These are phyloP conservation scores for Urocyon cinereoargenteus DNA, from an alignment of 2,797 vertebrate genomes.

Conservation along the genomic window DNA sequence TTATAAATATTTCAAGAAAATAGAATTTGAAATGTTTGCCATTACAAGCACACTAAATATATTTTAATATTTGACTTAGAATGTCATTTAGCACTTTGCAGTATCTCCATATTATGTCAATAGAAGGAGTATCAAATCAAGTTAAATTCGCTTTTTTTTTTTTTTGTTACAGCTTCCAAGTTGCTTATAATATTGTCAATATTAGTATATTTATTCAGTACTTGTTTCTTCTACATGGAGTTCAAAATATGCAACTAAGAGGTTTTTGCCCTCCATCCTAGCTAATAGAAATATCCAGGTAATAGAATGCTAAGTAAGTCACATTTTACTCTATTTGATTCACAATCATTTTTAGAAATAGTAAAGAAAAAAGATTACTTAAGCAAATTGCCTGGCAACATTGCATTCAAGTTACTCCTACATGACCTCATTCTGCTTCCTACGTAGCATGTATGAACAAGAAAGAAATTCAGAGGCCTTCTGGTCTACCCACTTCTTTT, in stretches of 20 bases:
- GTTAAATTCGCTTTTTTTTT: neutral
- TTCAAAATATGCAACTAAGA: constrained; percentile 45
- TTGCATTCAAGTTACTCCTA: neutral
- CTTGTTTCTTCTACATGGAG: constrained; percentile 1
- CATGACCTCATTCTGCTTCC: constrained; percentile 55
- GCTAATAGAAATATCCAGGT: constrained; percentile 49
- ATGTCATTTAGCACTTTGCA: neutral
- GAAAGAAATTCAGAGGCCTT: neutral
- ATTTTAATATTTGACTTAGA: constrained; percentile 35
- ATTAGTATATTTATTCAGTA: constrained; percentile 12
- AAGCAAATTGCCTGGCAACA: constrained; percentile 47
- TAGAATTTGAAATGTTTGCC: constrained; percentile 14
- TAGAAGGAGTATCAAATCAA: neutral
- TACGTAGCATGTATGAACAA: constrained; percentile 1
- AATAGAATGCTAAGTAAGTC: constrained; percentile 47
- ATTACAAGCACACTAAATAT: neutral
- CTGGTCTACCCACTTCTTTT: neutral
- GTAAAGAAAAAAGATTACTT: constrained; percentile 52
- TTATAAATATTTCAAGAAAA: constrained; percentile 44
- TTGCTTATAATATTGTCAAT: constrained; percentile 6
- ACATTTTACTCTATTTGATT: constrained; percentile 48
- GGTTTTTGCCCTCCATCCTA: neutral
- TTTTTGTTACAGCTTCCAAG: neutral
- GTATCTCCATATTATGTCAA: neutral
- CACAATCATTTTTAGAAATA: constrained; percentile 67